Percentiles rank a stretch among this genome's conserved stretches.
These are phyloP conservation scores for Calephelis virginiensis DNA, from an alignment of 1,140 invertebrate genomes.

Conservation along the genomic window DNA sequence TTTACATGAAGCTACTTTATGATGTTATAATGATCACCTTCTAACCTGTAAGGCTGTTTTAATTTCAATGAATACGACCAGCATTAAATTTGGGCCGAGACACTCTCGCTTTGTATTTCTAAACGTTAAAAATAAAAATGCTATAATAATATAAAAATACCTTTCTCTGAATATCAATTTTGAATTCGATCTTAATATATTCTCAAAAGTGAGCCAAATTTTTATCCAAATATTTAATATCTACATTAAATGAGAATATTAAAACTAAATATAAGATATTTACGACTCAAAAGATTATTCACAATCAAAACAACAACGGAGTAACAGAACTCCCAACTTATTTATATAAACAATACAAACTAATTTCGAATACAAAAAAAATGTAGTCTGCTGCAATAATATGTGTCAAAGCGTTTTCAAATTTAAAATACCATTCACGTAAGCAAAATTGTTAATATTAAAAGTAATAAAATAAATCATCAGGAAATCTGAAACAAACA, in stretches of 20 bases:
- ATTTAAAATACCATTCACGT: not conserved
- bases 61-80: constrained; percentile 23
- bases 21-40: not conserved
- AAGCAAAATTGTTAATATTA: too few relatives aligned
- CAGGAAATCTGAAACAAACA: too few relatives aligned
- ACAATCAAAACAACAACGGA: constrained; percentile 8
- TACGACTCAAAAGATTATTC: constrained; percentile 6
- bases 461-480: too few relatives aligned
- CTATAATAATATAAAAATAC: constrained; percentile 70
- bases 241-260: constrained; percentile 10
- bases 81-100: constrained; percentile 22
- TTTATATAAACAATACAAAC: constrained; percentile 6
- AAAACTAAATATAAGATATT: constrained; percentile 6
- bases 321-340: not conserved
- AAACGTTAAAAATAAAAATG: constrained; percentile 61
- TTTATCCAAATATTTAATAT: constrained; percentile 8
- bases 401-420: not conserved
- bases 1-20: too few relatives aligned
- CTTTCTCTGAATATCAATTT: constrained; percentile 49
- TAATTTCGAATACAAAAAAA: constrained; percentile 6
- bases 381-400: not conserved
- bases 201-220: constrained; percentile 23
- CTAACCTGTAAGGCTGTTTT: constrained; percentile 1
- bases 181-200: constrained; percentile 39
- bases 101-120: constrained; percentile 66